Base-by-base conservation (phyloP, 2,113 vertebrate species). In the Syngnathus typhle region DNA sequence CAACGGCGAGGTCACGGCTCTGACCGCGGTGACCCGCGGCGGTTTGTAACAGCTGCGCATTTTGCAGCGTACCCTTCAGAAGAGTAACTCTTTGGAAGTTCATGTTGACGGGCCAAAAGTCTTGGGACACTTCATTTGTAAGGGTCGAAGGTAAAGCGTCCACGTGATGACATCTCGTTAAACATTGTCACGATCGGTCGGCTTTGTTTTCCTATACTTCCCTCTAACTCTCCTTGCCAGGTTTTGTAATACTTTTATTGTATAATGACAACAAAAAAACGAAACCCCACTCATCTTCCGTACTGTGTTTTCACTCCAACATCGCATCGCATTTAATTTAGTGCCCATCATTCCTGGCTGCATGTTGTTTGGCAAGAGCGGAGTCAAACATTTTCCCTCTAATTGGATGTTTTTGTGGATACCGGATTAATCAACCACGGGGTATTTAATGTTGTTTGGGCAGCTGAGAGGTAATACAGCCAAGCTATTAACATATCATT, bases 401-500 rank as follows among this genome's bases (percentile, higher is more conserved):
- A 83, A 87, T 83, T 86, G 69, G 80, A 63, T 79, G 77, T 82
- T 87, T 86, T 80, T 81, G 82, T 80, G 76, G 82, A 81, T 67
- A 76, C 64, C 27, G 77, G 84, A 88, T 87, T 84, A 81, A 88
- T 87, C 84, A 88, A 77, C 84, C 71, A 52, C 84, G 16, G 85
- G 82, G 79, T 85, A 78, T 82, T 84, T 84, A 86, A 88, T 86
- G 88, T 88, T 88, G 83, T 88, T 89, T 89, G 85, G 80, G 82
- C 85, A 88, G 83, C 88, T 84, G 86, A 88, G 81, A 83, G 85
- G 78, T 85, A 86, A 85, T 78, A 79, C 82, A 86, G 87, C 80
- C 85, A 84, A 84, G 68, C 76, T 78, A 89, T 89, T 89, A 89
- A 81, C 88, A 88, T 85, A 84, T 86, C 87, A 88, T 89, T 89